Evolutionary conservation across 2,888 invertebrate genomes (phyloP).

Genomic region (Troilus luridus): DNA sequence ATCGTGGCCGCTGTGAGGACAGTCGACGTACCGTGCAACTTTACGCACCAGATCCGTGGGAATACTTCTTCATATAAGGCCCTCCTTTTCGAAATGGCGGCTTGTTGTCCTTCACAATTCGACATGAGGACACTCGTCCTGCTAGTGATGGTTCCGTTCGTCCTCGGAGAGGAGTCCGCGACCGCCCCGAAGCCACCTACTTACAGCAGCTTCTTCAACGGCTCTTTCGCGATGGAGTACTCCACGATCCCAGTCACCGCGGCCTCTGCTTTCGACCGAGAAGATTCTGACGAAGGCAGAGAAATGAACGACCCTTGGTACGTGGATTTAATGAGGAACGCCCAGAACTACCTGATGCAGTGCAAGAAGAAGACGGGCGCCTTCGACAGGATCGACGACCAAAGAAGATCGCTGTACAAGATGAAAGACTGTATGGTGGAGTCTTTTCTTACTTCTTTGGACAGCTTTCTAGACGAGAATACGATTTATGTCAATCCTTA

Average conservation of each 20-base stretch:
- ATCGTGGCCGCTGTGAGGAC: neutral
- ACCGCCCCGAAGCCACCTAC: neutral
- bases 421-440: constrained; percentile 58
- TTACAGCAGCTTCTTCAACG: neutral
- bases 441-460: constrained; percentile 56
- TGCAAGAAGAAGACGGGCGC: constrained; percentile 55
- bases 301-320: constrained; percentile 50
- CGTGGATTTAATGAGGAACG: constrained; percentile 31
- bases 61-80: constrained; percentile 8
- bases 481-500: constrained; percentile 37
- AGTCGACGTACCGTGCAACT: neutral
- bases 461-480: constrained; percentile 35
- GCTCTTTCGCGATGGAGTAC: neutral
- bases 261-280: neutral
- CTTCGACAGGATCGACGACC: constrained; percentile 51
- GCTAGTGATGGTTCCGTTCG: neutral
- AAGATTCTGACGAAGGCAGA: neutral
- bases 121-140: neutral
- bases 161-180: neutral
- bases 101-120: neutral
- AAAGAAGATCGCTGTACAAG: constrained; percentile 44
- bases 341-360: constrained; percentile 53
- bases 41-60: constrained; percentile 58
- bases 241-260: neutral
- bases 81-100: neutral